Evolutionary conservation across 2,888 invertebrate genomes (phyloP).

Genomic region (Salpingus planirostris): DNA sequence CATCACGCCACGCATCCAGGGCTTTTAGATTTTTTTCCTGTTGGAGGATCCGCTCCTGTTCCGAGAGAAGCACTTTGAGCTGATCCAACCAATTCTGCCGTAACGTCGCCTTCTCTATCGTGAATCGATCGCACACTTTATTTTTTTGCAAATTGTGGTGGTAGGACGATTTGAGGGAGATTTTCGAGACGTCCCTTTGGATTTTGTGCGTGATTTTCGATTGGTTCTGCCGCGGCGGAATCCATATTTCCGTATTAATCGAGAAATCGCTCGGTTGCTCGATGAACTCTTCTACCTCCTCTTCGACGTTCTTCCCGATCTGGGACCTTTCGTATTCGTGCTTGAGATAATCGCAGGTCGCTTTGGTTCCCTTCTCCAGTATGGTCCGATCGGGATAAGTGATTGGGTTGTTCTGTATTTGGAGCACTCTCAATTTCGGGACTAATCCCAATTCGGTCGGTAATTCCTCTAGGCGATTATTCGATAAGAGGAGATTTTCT

Average conservation of each 20-base stretch:
- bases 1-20: slow-evolving; percentile 47
- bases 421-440: slow-evolving; percentile 51
- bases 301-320: background rate
- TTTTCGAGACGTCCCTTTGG: slow-evolving; percentile 32
- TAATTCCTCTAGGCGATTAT: slow-evolving; percentile 50
- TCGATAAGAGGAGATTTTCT: slow-evolving; percentile 55
- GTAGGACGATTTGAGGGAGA: slow-evolving; percentile 40
- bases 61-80: slow-evolving; percentile 46
- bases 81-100: slow-evolving; percentile 46
- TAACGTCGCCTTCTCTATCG: slow-evolving; percentile 12
- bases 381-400: slow-evolving; percentile 49
- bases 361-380: slow-evolving; percentile 44
- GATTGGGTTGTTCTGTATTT: slow-evolving; percentile 54
- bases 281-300: slow-evolving; percentile 9
- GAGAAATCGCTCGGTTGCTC: background rate
- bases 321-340: slow-evolving; percentile 28
- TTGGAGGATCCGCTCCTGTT: slow-evolving; percentile 50
- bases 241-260: no score
- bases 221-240: background rate
- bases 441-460: slow-evolving; percentile 54
- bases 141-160: slow-evolving; percentile 34
- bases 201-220: slow-evolving; percentile 28
- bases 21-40: slow-evolving; percentile 47
- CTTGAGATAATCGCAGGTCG: slow-evolving; percentile 30
- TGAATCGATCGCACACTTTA: no score